Evolutionary conservation across 2,888 invertebrate genomes (phyloP), one percentile per base, ranked within the genome.

Genomic region (Melipona beecheii): DNA sequence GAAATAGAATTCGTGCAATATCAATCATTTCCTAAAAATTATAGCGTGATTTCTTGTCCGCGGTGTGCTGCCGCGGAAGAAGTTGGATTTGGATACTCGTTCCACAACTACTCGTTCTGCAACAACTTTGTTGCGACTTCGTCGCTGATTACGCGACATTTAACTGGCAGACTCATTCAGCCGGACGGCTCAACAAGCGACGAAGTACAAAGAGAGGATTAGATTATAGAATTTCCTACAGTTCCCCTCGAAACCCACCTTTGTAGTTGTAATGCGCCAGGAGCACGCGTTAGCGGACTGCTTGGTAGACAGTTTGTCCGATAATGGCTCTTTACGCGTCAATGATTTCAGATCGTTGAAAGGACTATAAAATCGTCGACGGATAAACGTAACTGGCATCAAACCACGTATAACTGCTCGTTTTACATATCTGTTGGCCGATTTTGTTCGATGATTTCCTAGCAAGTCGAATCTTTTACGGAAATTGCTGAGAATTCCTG

Each of bases 201-300:
- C 27, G 1, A 50, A 58, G 49, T 27, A 64, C 58, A 15, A 11
- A 36, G 52, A 43, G 43, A 56, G 54, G 79, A 76, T 79, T 69
- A 76, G 49, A 62, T 79, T 79, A 76, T 76, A 54, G 49, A 79
- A 69, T 54, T 68, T 76, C 62, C 43, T 75, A 43, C 54, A 19
- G n/a, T 54, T 54, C 58, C n/a, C 11, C 49, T 31, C 21, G 13
- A 21, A 36, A n/a, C 75, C 49, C n/a, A 11, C 17, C 69, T 68
- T 75, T 31, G 75, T 56, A 27, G 21, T n/a, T 49, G 17, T 15
- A n/a, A 60, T n/a, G n/a, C n/a, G n/a, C n/a, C n/a, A n/a, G n/a
- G n/a, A n/a, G n/a, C n/a, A n/a, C n/a, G n/a, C n/a, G n/a, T 56
- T 65, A 19, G 19, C 43, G 2, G 17, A n/a, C 21, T 60, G 27